phyloP scores from a whole-genome alignment of 2,113 vertebrate genomes.

The Sisor rabdophorus region DNA sequence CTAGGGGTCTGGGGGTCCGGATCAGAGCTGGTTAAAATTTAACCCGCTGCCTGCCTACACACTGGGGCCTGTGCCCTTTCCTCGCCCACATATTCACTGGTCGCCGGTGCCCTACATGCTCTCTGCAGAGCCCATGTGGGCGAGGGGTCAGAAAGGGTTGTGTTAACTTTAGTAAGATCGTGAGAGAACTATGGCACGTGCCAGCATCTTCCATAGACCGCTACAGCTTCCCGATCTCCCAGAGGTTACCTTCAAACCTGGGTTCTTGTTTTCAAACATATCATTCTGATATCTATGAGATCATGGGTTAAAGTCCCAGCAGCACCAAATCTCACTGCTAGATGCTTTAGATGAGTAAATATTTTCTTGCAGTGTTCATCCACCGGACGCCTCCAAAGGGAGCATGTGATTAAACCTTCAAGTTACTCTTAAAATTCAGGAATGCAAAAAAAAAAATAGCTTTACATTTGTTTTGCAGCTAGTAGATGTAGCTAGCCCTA shows the following conservation, averaged over 20 bases:
- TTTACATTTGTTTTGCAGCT: too few relatives aligned
- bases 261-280: too few relatives aligned
- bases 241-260: not conserved
- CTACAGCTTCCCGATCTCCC: not conserved
- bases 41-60: constrained; percentile 79
- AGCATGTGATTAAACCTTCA: too few relatives aligned
- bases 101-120: constrained; percentile 35
- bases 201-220: not conserved
- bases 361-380: too few relatives aligned
- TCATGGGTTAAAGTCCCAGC: too few relatives aligned
- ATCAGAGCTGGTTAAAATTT: constrained; percentile 90
- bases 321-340: too few relatives aligned
- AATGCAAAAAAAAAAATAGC: too few relatives aligned
- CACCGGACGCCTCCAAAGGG: too few relatives aligned
- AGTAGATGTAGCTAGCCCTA: too few relatives aligned
- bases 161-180: constrained; percentile 15
- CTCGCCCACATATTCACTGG: constrained; percentile 26
- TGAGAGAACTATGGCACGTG: constrained; percentile 26
- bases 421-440: too few relatives aligned
- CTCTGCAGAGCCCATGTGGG: constrained; percentile 51
- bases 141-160: constrained; percentile 9
- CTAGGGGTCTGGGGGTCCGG: constrained; percentile 67
- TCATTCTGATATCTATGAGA: too few relatives aligned
- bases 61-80: constrained; percentile 47
- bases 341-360: too few relatives aligned